phyloP scores from a whole-genome alignment of 1,140 invertebrate species.

The Atta colombica region DNA sequence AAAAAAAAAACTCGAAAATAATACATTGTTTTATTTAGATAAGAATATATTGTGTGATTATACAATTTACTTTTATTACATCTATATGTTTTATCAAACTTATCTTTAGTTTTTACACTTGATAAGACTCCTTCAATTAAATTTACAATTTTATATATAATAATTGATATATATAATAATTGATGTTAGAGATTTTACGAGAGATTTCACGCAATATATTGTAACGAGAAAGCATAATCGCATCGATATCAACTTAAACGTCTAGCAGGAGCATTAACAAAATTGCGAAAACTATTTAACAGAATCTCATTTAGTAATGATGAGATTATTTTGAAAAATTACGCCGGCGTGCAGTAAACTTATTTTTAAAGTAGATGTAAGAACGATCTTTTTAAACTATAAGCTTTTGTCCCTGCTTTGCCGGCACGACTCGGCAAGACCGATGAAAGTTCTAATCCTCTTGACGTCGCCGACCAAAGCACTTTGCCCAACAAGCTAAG shows the following conservation, averaged over 20 bases:
- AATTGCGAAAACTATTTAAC: slow-evolving; percentile 56
- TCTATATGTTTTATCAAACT: neutral
- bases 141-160: neutral
- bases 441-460: slow-evolving; percentile 75
- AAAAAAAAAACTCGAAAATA: slow-evolving; percentile 8
- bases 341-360: slow-evolving; percentile 42
- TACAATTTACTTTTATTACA: neutral
- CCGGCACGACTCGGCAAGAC: slow-evolving; percentile 60
- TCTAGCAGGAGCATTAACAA: slow-evolving; percentile 20
- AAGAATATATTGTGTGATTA: neutral
- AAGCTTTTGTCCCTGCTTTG: slow-evolving; percentile 45
- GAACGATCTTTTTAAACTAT: slow-evolving; percentile 51
- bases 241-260: slow-evolving; percentile 20
- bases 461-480: slow-evolving; percentile 69
- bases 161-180: neutral
- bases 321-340: slow-evolving; percentile 60
- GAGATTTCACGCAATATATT: slow-evolving; percentile 11
- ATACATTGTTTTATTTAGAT: neutral
- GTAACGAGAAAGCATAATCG: neutral
- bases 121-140: neutral
- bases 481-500: slow-evolving; percentile 63
- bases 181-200: neutral
- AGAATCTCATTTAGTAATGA: slow-evolving; percentile 42
- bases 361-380: slow-evolving; percentile 60
- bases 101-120: neutral